Percentiles rank a stretch among this genome's conserved stretches.
Conservation (phyloP, 2,888 invertebrate genomes). For the Cataglyphis rosenhaueri region DNA sequence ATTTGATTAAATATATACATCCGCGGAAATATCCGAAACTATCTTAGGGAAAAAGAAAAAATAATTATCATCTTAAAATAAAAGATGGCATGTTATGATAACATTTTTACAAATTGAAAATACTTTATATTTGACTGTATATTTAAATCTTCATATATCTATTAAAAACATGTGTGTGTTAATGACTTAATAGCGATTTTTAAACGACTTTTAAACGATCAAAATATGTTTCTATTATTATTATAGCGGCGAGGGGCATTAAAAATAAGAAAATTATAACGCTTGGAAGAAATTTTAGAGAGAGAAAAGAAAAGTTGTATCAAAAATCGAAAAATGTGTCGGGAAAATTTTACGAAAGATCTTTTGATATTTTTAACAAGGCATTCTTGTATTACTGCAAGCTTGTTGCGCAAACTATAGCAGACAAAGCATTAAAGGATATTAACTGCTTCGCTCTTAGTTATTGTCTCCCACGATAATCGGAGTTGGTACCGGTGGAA, state of each 20-base stretch:
- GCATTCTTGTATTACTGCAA: not conserved
- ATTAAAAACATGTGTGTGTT: too few species aligned
- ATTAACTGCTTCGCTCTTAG: not conserved
- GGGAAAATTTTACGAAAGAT: not conserved
- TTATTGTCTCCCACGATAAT: not conserved
- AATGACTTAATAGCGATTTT: not conserved
- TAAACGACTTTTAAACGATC: not conserved
- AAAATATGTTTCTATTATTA: not conserved
- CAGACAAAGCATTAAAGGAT: not conserved
- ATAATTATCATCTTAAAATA: not conserved
- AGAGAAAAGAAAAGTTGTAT: not conserved
- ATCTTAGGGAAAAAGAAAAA: not conserved
- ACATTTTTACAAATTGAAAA: not conserved
- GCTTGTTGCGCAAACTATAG: not conserved
- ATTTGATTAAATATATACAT: not conserved
- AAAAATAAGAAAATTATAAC: not conserved
- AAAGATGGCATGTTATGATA: not conserved
- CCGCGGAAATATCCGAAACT: not conserved
- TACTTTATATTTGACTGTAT: not conserved
- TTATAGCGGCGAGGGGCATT: too few species aligned
- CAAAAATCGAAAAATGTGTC: not conserved
- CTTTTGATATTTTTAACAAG: not conserved
- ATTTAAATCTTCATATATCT: not conserved
- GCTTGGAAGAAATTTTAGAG: not conserved
- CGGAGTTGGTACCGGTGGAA: conserved; percentile 2